Evolutionary conservation across 2,113 vertebrate genomes (phyloP).

Genomic region (Terrapene triunguis): DNA sequence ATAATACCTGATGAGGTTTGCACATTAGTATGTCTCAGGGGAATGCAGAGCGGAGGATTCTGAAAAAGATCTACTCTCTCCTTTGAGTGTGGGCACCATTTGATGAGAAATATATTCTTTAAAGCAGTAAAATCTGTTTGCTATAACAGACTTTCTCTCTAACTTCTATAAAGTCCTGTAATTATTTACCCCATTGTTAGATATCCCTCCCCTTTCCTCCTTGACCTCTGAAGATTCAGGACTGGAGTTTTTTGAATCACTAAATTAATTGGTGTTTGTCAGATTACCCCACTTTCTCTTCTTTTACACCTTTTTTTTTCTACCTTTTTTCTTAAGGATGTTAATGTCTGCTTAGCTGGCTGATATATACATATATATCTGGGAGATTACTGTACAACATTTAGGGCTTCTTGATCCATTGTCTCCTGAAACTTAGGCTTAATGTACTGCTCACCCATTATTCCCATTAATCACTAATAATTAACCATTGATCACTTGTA

Average conservation of each 20-base stretch:
- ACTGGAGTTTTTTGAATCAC: neutral
- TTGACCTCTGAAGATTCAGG: neutral
- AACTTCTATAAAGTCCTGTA: neutral
- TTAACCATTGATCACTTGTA: neutral
- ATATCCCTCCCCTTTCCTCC: neutral
- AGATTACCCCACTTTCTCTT: neutral
- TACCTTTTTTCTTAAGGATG: neutral
- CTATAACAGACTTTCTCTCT: neutral
- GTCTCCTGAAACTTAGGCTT: neutral
- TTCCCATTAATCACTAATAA: neutral
- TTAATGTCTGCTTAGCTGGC: neutral
- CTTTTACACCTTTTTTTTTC: neutral
- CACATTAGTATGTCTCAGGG: conserved; percentile 42
- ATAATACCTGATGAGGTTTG: conserved; percentile 39
- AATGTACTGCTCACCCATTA: neutral
- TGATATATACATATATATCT: neutral
- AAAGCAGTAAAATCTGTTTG: neutral
- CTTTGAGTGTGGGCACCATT: neutral
- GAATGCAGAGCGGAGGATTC: neutral
- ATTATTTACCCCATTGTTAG: neutral
- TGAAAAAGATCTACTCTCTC: neutral
- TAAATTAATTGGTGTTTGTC: neutral
- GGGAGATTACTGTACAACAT: neutral
- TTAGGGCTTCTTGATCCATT: neutral
- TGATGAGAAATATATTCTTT: neutral